Evolutionary conservation across 1,140 invertebrate genomes (phyloP), one percentile per base, ranked within the genome.

Genomic region (Cotesia vestalis): DNA sequence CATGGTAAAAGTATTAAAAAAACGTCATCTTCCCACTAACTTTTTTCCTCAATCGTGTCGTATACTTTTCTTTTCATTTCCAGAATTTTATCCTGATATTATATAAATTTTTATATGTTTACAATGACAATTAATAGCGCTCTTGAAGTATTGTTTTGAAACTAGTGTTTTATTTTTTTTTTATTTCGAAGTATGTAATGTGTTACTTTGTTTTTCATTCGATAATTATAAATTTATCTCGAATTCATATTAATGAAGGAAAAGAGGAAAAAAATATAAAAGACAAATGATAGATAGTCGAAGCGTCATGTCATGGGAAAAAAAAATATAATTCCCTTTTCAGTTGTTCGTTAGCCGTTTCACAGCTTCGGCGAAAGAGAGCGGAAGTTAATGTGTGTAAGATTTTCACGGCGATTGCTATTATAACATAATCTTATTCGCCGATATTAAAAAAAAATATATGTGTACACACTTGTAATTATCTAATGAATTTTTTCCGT

Each of bases 311-410:
- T 35, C 63, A 20, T 35, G 52, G 66, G 66, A 68, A 69, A 73
- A 69, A 17, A 69, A 62, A 69, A 46, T 3, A 52, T 20, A 51
- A 17, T 12, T 46, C 38, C 63, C 63, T 66, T 12, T 66, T 11
- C 36, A 63, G 27, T 36, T 38, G 27, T 52, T 36, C 51, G 34
- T 62, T 17, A 17, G 57, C 12, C 35, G 46, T 63, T 63, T 63
- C 60, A 71, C 46, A 53, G 46, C 52, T 27, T 67, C 34, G 40
- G 55, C 34, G 59, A 62, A 73, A 64, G 72, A 20, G 72, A 73
- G 53, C 72, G 72, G 66, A 73, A 73, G 72, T 73, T 46, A 36
- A 73, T 40, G 72, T 40, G 72, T 40, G 59, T 63, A 63, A 64
- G 46, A 73, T 73, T 73, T 73, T 73, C 64, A 73, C 52, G 66